Base-by-base conservation (phyloP, 37 sponge, comb jelly and placozoan genomes). In the Aplysina aerophoba region DNA sequence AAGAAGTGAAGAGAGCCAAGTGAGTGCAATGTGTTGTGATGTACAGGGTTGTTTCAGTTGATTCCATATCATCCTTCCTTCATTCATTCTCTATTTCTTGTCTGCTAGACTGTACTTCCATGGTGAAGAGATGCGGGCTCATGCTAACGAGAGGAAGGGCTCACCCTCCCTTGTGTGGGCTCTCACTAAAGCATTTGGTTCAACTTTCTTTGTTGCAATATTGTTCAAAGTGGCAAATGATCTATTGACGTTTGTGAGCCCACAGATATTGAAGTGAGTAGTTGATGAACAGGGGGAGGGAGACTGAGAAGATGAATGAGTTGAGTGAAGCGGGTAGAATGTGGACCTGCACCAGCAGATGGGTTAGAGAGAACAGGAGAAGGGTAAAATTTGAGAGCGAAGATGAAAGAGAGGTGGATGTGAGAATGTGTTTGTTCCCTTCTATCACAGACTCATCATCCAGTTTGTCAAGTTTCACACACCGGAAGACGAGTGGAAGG, bases 401-500 rank as follows among this genome's bases (percentile, higher is more conserved):
- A n/a, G n/a, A n/a, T n/a, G n/a, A n/a, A 44, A 8, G 50, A 44
- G 50, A 11, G 50, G 3, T 74, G 77, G 25, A 24, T 74, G 77
- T 74, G 11, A 28, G 77, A 14, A 2, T 74, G 6, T 74, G 8
- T 74, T 12, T 80, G n/a, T 4, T 40, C 58, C 58, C n/a, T 40
- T 14, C 11, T 4, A 63, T 63, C 28, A 69, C 39, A 93, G 93
- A 54, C 53, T 90, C 54, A 25, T 95, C 81, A 95, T 95, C 19
- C 25, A 64, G 34, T 95, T 85, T 71, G 82, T 83, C 36, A 44
- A 22, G 39, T 84, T 85, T 27, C 22, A 54, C 13, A 30, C 50
- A 54, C 83, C 86, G 55, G 83, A 95, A n/a, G 78, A 62, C 27
- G 38, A n/a, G 25, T 96, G 97, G 97, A 60, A 84, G 36, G 97